A percentile compares a stretch with the other conserved stretches of the same genome.
Evolutionary conservation across 2,113 vertebrate species (phyloP).

Genomic region (Heterocephalus glaber): DNA sequence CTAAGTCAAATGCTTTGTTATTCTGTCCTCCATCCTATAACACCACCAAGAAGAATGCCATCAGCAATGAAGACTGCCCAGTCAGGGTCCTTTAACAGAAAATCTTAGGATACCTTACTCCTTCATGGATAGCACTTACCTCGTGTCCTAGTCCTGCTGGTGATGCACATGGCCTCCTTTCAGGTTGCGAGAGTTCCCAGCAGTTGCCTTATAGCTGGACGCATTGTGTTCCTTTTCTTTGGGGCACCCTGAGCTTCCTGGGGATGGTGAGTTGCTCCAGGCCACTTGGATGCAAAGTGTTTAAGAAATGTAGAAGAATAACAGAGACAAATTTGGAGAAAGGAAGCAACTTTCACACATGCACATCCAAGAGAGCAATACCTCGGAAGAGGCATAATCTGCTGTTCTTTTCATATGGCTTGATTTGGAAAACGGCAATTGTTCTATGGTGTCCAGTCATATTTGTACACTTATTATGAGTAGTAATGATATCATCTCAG

Average conservation of each 20-base stretch:
- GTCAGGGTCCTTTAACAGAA: background rate
- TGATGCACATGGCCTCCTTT: background rate
- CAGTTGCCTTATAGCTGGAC: background rate
- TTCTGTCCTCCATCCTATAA: slow-evolving; percentile 49
- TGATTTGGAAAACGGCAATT: slow-evolving; percentile 1
- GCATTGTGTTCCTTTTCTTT: background rate
- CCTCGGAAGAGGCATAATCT: background rate
- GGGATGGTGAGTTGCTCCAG: background rate
- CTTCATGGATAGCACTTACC: background rate
- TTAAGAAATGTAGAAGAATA: background rate
- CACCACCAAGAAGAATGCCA: slow-evolving; percentile 29
- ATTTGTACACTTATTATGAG: background rate
- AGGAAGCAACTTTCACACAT: background rate
- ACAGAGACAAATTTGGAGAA: background rate
- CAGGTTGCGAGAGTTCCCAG: rapidly evolving
- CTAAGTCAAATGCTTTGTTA: background rate
- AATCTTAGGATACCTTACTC: background rate
- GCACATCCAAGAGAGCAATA: background rate
- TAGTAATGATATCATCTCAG: background rate
- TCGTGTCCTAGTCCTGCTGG: background rate
- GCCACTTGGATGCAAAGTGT: background rate
- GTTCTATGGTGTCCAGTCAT: background rate
- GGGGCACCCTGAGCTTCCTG: background rate
- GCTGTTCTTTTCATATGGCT: background rate
- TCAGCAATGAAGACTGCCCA: background rate